Evolutionary conservation across 2,113 vertebrate species (phyloP).

Genomic region (Pseudopipra pipra): DNA sequence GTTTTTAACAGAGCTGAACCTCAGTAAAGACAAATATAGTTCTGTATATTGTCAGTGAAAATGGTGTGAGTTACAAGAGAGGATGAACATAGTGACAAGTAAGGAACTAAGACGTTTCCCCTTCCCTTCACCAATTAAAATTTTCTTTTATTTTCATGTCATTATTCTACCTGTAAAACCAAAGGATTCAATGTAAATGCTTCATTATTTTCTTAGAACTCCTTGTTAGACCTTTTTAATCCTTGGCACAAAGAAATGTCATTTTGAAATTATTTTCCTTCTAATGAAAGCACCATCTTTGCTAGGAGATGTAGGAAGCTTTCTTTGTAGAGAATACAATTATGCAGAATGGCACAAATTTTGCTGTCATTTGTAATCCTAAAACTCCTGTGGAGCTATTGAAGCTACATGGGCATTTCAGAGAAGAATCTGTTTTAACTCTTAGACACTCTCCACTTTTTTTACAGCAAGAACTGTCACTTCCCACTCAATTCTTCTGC

Average conservation of each 20-base stretch:
- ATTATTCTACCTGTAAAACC: conserved; percentile 49
- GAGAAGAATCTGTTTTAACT: conserved; percentile 49
- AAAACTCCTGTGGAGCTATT: conserved; percentile 46
- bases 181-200: conserved; percentile 33
- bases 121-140: conserved; percentile 48
- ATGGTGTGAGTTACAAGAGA: neutral
- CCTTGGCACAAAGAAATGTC: conserved; percentile 27
- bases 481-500: conserved; percentile 56
- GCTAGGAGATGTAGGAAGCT: conserved; percentile 17
- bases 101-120: neutral
- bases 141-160: conserved; percentile 36
- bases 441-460: neutral
- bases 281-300: conserved; percentile 20
- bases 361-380: conserved; percentile 60
- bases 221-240: conserved; percentile 60
- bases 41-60: neutral
- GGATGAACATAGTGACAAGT: neutral
- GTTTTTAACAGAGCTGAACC: neutral
- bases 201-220: conserved; percentile 41
- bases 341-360: conserved; percentile 61
- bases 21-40: neutral
- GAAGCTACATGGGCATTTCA: conserved; percentile 48
- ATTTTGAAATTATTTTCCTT: conserved; percentile 53
- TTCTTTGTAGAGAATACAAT: conserved; percentile 37
- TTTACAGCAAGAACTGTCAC: conserved; percentile 53